Evolutionary conservation across 2,888 invertebrate species (phyloP).

Genomic region (Tuberolachnus salignus): DNA sequence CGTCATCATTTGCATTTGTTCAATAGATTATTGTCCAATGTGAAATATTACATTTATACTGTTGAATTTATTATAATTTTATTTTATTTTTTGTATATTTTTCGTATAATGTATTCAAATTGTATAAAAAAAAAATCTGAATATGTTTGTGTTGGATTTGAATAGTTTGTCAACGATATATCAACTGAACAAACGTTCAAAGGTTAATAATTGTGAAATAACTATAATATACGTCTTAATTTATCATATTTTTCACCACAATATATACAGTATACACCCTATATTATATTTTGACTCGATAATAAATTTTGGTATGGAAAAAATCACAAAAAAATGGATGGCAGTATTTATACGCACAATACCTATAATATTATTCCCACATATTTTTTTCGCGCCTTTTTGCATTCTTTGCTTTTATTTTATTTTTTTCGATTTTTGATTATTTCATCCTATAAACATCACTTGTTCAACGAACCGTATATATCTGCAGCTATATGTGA

Average conservation of each 20-base stretch:
- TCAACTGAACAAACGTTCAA: not conserved
- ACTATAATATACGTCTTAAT: not conserved
- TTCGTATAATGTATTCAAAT: not conserved
- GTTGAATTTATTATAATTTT: slow-evolving; percentile 16
- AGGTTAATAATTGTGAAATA: slow-evolving; percentile 3
- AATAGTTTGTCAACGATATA: not conserved
- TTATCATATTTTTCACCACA: not conserved
- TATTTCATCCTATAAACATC: not conserved
- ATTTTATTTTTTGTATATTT: not conserved
- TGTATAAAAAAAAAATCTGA: not conserved
- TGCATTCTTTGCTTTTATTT: slow-evolving; percentile 15
- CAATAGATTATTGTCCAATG: slow-evolving; percentile 2
- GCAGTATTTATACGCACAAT: not conserved
- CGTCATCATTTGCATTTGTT: slow-evolving; percentile 2
- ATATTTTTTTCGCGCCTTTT: slow-evolving; percentile 21
- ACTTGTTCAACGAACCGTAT: slow-evolving; percentile 25
- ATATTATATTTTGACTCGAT: not conserved
- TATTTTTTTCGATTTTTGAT: slow-evolving; percentile 22
- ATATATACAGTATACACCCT: not conserved
- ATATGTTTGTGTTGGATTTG: not conserved
- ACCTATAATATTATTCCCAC: slow-evolving; percentile 11
- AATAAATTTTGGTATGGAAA: slow-evolving; percentile 19
- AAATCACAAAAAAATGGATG: slow-evolving; percentile 19
- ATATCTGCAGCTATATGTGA: slow-evolving; percentile 1
- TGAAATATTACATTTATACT: slow-evolving; percentile 20